Conservation (phyloP, 2,888 invertebrate genomes). For the Ptychoptera contaminata region DNA sequence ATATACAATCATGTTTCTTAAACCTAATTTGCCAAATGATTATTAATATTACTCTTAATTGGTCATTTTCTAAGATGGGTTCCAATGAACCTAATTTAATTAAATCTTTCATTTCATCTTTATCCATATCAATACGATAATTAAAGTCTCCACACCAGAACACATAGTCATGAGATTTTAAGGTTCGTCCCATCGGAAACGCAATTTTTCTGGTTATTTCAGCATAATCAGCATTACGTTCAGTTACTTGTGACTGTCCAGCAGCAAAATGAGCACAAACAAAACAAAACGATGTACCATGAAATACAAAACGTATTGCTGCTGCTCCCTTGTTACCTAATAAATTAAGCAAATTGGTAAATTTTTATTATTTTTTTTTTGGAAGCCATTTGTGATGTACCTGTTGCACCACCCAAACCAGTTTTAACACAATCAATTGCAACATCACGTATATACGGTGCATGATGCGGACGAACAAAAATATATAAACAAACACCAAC, state of each 20-base stretch:
- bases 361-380: constrained; percentile 2
- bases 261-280: constrained; percentile 99
- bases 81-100: constrained; percentile 50
- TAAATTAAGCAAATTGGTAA: constrained; percentile 26
- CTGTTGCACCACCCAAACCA: constrained; percentile 92
- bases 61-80: constrained; percentile 71
- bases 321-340: constrained; percentile 79
- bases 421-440: constrained; percentile 95
- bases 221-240: constrained; percentile 91
- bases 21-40: no score
- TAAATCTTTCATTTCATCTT: constrained; percentile 79
- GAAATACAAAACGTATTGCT: constrained; percentile 78
- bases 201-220: constrained; percentile 85
- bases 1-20: no score
- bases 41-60: constrained; percentile 40
- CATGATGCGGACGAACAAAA: constrained; percentile 78
- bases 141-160: constrained; percentile 99
- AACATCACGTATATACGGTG: constrained; percentile 81
- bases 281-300: constrained; percentile 91
- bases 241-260: constrained; percentile 88
- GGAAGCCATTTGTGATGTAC: constrained; percentile 19
- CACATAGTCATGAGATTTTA: constrained; percentile 93
- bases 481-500: constrained; percentile 96
- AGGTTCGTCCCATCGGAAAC: constrained; percentile 80
- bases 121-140: constrained; percentile 90